Evolutionary conservation across 2,888 invertebrate genomes (phyloP), one percentile per base, ranked within the genome.

Genomic region (Prenolepis imparis): DNA sequence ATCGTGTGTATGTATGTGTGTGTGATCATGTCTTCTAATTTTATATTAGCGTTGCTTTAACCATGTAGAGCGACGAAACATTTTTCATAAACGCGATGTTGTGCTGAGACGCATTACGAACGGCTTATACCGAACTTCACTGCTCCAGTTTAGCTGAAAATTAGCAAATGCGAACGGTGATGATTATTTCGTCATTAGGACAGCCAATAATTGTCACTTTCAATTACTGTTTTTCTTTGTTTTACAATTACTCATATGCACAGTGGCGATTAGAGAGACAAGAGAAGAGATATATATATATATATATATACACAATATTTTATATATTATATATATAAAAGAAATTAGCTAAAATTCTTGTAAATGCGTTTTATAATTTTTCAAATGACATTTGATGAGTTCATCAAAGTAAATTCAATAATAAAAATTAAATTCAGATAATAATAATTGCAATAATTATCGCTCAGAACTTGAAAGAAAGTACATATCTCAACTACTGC

Each of bases 21-120:
- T 87, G 88, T 66, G 64, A 87, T 89, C 91, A 86, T 87, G 88
- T 92, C 91, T 90, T 90, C 88, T 90, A 88, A 88, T 85, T 87
- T 91, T 89, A 88, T 91, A 94, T 93, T 92, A 92, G 89, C 93
- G 93, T 94, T 92, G 93, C 93, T 93, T 94, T 94, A 93, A 91
- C 92, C 90, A 90, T 90, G 93, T 93, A 93, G 93, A 94, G 94
- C 93, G 93, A 94, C 93, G 93, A 93, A 94, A 94, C 93, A 93
- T 91, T 92, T 91, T 89, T 90, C 84, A 87, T 89, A 88, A 89
- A 90, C 87, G 77, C 84, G 87, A 80, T 88, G 77, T 87, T 86
- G 87, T 88, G 88, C 89, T 89, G 89, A 91, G 87, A 87, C 88
- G 88, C 86, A 87, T 80, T 90, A 85, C 77, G 89, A 89, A 91